Conservation (phyloP, 2,113 vertebrate genomes). For the Anser brachyrhynchus region DNA sequence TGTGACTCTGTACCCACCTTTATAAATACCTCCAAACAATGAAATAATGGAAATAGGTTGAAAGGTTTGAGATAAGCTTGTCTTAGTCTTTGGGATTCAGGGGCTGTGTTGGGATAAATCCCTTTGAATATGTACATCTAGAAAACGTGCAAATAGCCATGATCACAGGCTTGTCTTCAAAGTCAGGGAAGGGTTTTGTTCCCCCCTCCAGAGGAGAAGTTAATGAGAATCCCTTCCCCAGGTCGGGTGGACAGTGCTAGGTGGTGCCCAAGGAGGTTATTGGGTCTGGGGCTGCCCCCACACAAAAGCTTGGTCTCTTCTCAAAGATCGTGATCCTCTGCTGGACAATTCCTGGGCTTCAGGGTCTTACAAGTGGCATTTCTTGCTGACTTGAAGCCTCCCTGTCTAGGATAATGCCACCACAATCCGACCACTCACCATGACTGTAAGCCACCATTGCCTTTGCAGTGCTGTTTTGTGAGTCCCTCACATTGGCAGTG, state of each 20-base stretch:
- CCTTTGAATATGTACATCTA: neutral
- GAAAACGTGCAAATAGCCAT: neutral
- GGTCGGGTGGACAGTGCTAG: neutral
- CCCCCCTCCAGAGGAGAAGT: neutral
- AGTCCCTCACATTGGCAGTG: neutral
- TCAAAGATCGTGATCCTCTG: neutral
- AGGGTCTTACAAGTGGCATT: neutral
- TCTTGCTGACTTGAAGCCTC: neutral
- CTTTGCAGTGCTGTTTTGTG: neutral
- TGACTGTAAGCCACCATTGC: neutral
- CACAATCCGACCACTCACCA: neutral
- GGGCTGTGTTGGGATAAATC: neutral
- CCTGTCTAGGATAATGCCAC: neutral
- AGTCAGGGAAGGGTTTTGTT: neutral
- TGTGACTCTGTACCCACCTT: neutral
- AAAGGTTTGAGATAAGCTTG: neutral
- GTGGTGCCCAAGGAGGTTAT: neutral
- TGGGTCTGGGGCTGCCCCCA: neutral
- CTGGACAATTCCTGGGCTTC: neutral
- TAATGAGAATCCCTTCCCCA: neutral
- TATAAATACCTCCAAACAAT: neutral
- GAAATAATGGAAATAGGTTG: neutral
- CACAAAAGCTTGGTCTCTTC: neutral
- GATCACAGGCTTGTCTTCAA: neutral
- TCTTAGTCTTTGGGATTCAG: neutral